Conservation (phyloP, 2,888 invertebrate species). For the Synanthedon myopaeformis region DNA sequence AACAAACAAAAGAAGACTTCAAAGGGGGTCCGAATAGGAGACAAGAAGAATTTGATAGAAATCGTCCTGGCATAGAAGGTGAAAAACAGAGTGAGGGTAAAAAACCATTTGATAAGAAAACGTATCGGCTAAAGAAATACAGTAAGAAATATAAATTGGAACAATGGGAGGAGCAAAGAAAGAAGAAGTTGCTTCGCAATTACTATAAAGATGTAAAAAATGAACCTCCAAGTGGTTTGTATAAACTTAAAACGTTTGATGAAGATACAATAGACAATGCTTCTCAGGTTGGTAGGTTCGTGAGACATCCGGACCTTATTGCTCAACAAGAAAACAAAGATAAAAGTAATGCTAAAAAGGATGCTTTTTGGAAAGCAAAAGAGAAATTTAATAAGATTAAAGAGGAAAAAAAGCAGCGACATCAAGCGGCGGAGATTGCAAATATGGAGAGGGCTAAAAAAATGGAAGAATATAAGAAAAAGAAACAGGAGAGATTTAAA, state of each 20-base stretch:
- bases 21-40: slow-evolving; percentile 19
- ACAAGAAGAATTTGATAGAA: slow-evolving; percentile 37
- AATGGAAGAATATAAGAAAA: slow-evolving; percentile 75
- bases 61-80: slow-evolving; percentile 17
- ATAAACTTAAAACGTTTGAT: slow-evolving; percentile 65
- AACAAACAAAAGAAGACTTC: slow-evolving; percentile 8
- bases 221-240: slow-evolving; percentile 46
- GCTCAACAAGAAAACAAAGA: slow-evolving; percentile 24
- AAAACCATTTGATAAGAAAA: slow-evolving; percentile 76
- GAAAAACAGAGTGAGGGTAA: slow-evolving; percentile 32
- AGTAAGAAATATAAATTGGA: slow-evolving; percentile 77
- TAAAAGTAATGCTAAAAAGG: slow-evolving; percentile 26
- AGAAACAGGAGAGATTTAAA: slow-evolving; percentile 77
- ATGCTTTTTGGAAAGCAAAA: slow-evolving; percentile 65
- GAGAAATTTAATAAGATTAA: slow-evolving; percentile 65
- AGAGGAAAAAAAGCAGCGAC: slow-evolving; percentile 64
- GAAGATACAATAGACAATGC: slow-evolving; percentile 40
- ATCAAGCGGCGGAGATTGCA: slow-evolving; percentile 52
- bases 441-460: slow-evolving; percentile 74
- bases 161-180: slow-evolving; percentile 76
- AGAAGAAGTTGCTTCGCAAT: slow-evolving; percentile 65
- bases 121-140: slow-evolving; percentile 75
- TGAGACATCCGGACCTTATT: slow-evolving; percentile 51
- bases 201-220: slow-evolving; percentile 70
- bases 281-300: slow-evolving; percentile 38